Percentiles rank a stretch among this genome's conserved stretches.
Conservation (phyloP, 1,140 invertebrate genomes). For the Cyclargus thomasi region DNA sequence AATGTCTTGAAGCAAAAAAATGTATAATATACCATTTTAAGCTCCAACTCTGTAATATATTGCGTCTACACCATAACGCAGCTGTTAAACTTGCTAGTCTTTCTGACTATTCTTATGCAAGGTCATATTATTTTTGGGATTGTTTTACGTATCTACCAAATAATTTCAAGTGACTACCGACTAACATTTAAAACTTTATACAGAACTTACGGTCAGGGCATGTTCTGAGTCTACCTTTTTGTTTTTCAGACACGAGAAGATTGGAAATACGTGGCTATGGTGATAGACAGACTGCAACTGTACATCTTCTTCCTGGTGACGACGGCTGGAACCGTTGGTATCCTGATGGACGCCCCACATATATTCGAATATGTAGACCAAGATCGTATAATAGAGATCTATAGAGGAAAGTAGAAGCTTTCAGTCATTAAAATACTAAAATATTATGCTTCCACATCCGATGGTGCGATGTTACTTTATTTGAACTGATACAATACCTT, state of each 20-base stretch:
- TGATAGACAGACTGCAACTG: constrained; percentile 97
- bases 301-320: constrained; percentile 99
- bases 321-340: constrained; percentile 95
- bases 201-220: too few relatives aligned
- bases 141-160: too few relatives aligned
- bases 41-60: too few relatives aligned
- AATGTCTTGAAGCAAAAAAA: too few relatives aligned
- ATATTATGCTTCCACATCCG: constrained; percentile 8
- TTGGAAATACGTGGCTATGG: constrained; percentile 99
- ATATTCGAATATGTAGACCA: constrained; percentile 99
- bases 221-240: too few relatives aligned
- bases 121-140: too few relatives aligned
- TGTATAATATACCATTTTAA: too few relatives aligned
- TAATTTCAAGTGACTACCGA: too few relatives aligned
- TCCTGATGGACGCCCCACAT: constrained; percentile 98
- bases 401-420: constrained; percentile 87
- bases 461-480: neutral
- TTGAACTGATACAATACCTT: neutral
- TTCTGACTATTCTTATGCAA: too few relatives aligned
- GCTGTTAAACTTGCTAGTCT: too few relatives aligned
- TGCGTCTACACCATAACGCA: too few relatives aligned
- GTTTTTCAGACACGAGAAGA: constrained; percentile 93
- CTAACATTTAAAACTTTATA: too few relatives aligned
- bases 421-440: constrained; percentile 13
- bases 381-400: constrained; percentile 96